Evolutionary conservation across 2,888 invertebrate species (phyloP), one percentile per base, ranked within the genome.

Genomic region (Acronicta alni): DNA sequence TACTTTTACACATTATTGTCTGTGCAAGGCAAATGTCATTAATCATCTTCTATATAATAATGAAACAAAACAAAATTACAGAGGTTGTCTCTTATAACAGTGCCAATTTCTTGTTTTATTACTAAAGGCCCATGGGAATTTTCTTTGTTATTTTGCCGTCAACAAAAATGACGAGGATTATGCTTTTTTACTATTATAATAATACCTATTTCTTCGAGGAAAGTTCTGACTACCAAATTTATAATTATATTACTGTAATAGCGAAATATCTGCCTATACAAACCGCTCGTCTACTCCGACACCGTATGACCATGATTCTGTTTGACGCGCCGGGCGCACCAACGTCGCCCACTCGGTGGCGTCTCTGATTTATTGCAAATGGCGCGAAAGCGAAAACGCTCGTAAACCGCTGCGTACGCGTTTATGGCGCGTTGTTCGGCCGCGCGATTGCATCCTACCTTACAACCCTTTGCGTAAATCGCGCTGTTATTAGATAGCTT

Each of bases 361-460:
- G 80, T 84, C 80, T 76, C 82, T 93, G 93, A 93, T 93, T 93
- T 93, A 93, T 91, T 93, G 93, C 93, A 93, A 93, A 93, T 93
- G 87, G 90, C 88, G 89, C 87, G 91, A 93, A 93, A 93, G 93
- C 89, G 93, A 93, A 93, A 93, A 92, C 88, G 91, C 89, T 90
- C 90, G 89, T 93, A 92, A 92, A 93, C 85, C 87, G 85, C 85
- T 68, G 79, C 84, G 79, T 82, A 76, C 75, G 75, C 87, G 87
- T 91, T 92, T 92, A 92, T 90, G 77, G 89, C 83, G 80, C 85
- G 88, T 91, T 90, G 91, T 92, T 88, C 77, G 86, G 77, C 79
- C 82, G 84, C 81, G 80, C 89, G 85, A 89, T 91, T 90, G 86
- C 86, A 82, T 85, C 82, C 82, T 79, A 71, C 80, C 75, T 78